Percentiles rank a stretch among this genome's conserved stretches.
These are phyloP conservation scores for Drosophila ogumai DNA, from an alignment of 1,140 invertebrate species.

Conservation along the genomic window DNA sequence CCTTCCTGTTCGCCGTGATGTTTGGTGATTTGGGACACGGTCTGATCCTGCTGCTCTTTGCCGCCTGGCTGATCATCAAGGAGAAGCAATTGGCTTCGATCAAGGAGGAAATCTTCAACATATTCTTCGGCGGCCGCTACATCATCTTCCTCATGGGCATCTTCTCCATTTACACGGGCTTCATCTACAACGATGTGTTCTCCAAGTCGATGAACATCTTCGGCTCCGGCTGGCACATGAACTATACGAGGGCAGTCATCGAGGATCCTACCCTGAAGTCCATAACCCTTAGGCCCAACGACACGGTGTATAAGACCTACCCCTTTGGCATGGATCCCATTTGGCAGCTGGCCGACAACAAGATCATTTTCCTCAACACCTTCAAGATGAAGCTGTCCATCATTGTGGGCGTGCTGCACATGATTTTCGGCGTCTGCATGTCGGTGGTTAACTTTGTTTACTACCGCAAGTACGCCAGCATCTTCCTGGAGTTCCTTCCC, in stretches of 20 bases:
- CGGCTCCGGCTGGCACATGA: conserved; percentile 89
- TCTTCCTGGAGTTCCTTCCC: conserved; percentile 96
- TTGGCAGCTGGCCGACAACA: conserved; percentile 96
- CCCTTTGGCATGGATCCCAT: conserved; percentile 95
- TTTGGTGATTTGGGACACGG: conserved; percentile 99
- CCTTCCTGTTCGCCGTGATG: conserved; percentile 99
- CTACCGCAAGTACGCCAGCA: conserved; percentile 91
- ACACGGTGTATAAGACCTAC: conserved; percentile 88
- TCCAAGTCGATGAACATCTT: conserved; percentile 93
- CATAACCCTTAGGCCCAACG: conserved; percentile 77
- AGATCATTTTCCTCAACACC: conserved; percentile 98
- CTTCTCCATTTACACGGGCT: conserved; percentile 93
- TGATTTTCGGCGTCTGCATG: conserved; percentile 97
- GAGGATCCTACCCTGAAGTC: conserved; percentile 55
- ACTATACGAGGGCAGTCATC: conserved; percentile 84
- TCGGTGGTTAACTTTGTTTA: conserved; percentile 95
- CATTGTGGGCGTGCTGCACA: conserved; percentile 97
- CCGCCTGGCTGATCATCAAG: conserved; percentile 90
- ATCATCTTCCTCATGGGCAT: conserved; percentile 94
- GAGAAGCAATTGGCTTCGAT: conserved; percentile 87
- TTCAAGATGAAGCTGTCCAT: conserved; percentile 99
- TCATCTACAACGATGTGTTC: conserved; percentile 95
- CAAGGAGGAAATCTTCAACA: conserved; percentile 90
- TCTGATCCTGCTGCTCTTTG: conserved; percentile 91
- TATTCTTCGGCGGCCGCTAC: conserved; percentile 93